Evolutionary conservation across 1,140 invertebrate genomes (phyloP).

Genomic region (Proctacanthus coquilletti): DNA sequence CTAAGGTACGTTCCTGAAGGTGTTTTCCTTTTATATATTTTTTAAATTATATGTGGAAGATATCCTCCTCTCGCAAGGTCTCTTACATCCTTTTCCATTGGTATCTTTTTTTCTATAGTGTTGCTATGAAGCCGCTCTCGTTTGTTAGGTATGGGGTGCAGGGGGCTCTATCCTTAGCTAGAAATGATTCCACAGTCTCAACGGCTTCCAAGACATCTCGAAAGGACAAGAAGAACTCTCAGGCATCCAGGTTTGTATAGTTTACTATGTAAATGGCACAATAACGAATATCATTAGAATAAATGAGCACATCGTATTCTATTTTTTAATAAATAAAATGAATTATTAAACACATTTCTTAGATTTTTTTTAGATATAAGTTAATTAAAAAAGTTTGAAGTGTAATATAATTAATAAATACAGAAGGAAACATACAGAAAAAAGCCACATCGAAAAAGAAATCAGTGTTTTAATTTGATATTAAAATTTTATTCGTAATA

Average conservation of each 20-base stretch:
- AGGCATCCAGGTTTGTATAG: slow-evolving; percentile 28
- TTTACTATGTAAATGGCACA: too few relatives aligned
- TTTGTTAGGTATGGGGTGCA: slow-evolving; percentile 29
- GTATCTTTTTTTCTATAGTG: slow-evolving; percentile 9
- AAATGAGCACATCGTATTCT: too few relatives aligned
- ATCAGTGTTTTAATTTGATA: too few relatives aligned
- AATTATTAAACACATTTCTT: too few relatives aligned
- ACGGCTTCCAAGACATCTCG: slow-evolving; percentile 30
- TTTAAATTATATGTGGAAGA: neutral
- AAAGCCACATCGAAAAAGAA: too few relatives aligned
- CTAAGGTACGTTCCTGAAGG: slow-evolving; percentile 18
- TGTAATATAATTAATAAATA: too few relatives aligned
- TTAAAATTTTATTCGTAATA: too few relatives aligned
- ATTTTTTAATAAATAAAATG: too few relatives aligned
- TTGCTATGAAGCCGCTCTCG: slow-evolving; percentile 30
- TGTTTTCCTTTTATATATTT: slow-evolving; percentile 4
- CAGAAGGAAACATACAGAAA: too few relatives aligned
- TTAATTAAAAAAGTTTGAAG: too few relatives aligned
- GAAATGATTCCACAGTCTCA: slow-evolving; percentile 30
- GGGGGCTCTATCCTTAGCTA: slow-evolving; percentile 29
- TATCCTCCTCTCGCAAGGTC: neutral
- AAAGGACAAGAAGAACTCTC: slow-evolving; percentile 31
- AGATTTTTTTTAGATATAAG: too few relatives aligned
- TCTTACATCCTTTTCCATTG: neutral
- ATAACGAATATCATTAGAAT: too few relatives aligned